These are phyloP conservation scores for Turritopsis dohrnii DNA, from an alignment of 30 jellyfish, hydroid and myxozoan genomes.

Conservation along the genomic window DNA sequence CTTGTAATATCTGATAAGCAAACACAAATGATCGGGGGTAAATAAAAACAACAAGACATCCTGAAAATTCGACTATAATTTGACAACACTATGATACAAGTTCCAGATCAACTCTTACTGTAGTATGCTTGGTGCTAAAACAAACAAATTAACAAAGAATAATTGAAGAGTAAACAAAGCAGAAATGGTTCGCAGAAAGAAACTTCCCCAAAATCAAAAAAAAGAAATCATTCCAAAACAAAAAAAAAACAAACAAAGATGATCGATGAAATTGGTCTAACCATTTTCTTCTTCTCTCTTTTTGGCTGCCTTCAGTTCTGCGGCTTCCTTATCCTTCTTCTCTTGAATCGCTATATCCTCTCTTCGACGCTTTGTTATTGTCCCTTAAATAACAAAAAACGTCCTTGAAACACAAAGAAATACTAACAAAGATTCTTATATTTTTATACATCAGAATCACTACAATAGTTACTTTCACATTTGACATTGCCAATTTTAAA, in stretches of 20 bases:
- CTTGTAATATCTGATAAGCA: neutral
- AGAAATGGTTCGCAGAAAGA: too few species aligned
- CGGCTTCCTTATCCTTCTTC: constrained; percentile 15
- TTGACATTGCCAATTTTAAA: too few species aligned
- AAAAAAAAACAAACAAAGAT: neutral
- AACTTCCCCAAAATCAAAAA: too few species aligned
- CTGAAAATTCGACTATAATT: neutral
- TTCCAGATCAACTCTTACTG: constrained; percentile 5
- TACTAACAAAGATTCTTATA: too few species aligned
- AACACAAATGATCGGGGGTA: neutral
- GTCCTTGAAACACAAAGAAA: neutral
- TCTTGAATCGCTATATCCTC: constrained; percentile 16
- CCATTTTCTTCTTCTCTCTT: constrained; percentile 11
- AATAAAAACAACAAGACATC: neutral
- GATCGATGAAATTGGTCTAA: neutral
- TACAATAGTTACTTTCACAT: too few species aligned
- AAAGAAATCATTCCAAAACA: neutral
- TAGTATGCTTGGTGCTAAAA: constrained; percentile 9
- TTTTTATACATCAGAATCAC: too few species aligned
- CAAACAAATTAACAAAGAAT: neutral
- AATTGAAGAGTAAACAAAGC: neutral
- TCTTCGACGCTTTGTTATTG: constrained; percentile 10
- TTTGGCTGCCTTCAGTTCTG: constrained; percentile 21
- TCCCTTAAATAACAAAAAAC: neutral
- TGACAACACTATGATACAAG: neutral